Conservation (phyloP, 92 coral and sea anemone genomes). For the Blastomussa wellsi region DNA sequence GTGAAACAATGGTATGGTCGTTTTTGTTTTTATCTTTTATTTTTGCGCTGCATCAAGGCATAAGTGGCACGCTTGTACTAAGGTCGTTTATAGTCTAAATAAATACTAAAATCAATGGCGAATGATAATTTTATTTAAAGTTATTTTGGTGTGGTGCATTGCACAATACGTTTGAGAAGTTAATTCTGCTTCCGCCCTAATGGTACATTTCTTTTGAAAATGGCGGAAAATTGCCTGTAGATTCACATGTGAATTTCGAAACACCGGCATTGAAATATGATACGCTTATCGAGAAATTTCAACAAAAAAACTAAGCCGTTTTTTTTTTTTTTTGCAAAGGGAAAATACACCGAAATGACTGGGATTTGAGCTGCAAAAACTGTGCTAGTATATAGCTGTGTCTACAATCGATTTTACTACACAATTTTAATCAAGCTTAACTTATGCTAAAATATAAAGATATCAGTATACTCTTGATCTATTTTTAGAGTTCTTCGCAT, state of each 20-base stretch:
- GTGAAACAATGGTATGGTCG: too few relatives aligned
- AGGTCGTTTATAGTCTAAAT: not conserved
- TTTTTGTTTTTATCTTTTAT: not conserved
- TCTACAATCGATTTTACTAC: not conserved
- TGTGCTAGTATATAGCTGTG: too few relatives aligned
- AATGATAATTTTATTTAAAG: not conserved
- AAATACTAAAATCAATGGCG: not conserved
- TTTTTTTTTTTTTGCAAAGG: too few relatives aligned
- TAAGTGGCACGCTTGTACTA: not conserved
- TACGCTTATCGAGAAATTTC: not conserved
- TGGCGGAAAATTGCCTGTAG: slow-evolving; percentile 31
- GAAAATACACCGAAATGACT: not conserved
- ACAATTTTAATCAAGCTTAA: slow-evolving; percentile 6
- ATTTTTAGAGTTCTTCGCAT: slow-evolving; percentile 21
- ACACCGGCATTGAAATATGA: not conserved
- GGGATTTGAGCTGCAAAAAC: not conserved
- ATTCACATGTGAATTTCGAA: slow-evolving; percentile 21
- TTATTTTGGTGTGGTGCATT: slow-evolving; percentile 19
- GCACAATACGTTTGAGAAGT: slow-evolving; percentile 10
- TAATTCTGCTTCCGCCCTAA: not conserved
- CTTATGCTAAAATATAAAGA: not conserved
- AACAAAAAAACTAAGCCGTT: not conserved
- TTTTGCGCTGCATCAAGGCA: not conserved
- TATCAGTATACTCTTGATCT: not conserved
- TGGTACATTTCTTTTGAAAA: slow-evolving; percentile 8